Evolutionary conservation across 2,113 vertebrate species (phyloP), one percentile per base, ranked within the genome.

Genomic region (Rhagologus leucostigma): DNA sequence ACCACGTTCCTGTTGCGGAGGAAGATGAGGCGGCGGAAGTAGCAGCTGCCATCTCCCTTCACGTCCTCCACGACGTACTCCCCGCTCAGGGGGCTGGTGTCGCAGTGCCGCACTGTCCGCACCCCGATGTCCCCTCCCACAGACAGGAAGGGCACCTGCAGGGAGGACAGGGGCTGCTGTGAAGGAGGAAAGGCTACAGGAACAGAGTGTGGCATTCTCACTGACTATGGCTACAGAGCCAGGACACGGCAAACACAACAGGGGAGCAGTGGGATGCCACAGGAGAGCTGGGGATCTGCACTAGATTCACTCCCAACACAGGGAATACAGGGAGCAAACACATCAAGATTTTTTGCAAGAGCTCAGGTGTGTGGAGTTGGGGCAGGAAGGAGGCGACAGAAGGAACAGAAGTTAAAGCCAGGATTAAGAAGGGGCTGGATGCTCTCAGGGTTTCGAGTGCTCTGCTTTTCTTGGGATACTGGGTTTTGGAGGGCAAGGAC

Each of bases 111-210:
- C 85, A 99, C 97, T 0, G 98, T 98, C 62, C 99, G 98, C 97
- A 98, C 98, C n/a, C 99, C 99, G 0, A 99, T 98, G 96, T 99
- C 99, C 30, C 99, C 99, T 65, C 99, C 99, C n/a, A 99, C 99
- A 1, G 99, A 99, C 74, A 99, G 94, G 95, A 99, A 99, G 1
- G 99, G 99, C 78, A 99, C 99, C 99, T 99, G 91, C 59, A 50
- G 41, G 21, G 62, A 89, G 46, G 15, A 94, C 18, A 12, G 8
- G 35, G 23, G 55, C 16, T 29, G 11, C 8, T 5, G 16, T 8
- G 12, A 81, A 71, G 15, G 63, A 56, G 23, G 35, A 67, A 65
- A 75, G 15, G 84, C 71, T 59, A 13, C 13, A 62, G 47, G 55
- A 60, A 63, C 22, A 39, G 41, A 64, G 11, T 3, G 1, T 27